A percentile compares a stretch with the other conserved stretches of the same genome.
These are phyloP conservation scores for Drosophila willistoni DNA, from an alignment of 1,140 invertebrate genomes.

Conservation along the genomic window DNA sequence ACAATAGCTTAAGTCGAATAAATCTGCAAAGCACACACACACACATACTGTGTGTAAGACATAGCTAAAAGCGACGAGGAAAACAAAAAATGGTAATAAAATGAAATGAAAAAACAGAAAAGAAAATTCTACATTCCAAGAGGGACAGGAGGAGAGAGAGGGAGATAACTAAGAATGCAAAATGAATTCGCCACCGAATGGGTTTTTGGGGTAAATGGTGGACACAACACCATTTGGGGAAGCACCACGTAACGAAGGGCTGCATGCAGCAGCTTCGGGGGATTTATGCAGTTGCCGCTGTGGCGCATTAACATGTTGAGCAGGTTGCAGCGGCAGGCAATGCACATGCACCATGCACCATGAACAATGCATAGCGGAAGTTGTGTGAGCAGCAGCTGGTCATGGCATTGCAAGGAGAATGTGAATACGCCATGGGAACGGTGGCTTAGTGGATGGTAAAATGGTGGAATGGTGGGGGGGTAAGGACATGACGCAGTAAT, in stretches of 20 bases:
- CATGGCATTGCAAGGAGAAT: background rate
- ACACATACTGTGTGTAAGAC: too few species aligned
- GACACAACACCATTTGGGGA: slow-evolving; percentile 21
- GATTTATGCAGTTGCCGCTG: slow-evolving; percentile 54
- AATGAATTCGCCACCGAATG: slow-evolving; percentile 47
- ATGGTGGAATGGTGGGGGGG: too few species aligned
- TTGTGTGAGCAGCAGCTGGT: slow-evolving; percentile 11
- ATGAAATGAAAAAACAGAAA: slow-evolving; percentile 62
- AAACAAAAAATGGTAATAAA: slow-evolving; percentile 55
- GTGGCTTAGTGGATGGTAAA: background rate
- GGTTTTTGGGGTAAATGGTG: background rate
- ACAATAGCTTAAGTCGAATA: slow-evolving; percentile 51
- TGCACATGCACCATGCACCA: slow-evolving; percentile 29
- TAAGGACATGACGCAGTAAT: slow-evolving; percentile 47
- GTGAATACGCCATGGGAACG: slow-evolving; percentile 24
- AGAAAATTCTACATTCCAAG: background rate
- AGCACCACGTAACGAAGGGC: slow-evolving; percentile 1
- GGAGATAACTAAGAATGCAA: slow-evolving; percentile 57
- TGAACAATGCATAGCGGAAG: slow-evolving; percentile 36
- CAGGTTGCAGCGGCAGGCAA: slow-evolving; percentile 48
- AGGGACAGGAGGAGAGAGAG: slow-evolving; percentile 5
- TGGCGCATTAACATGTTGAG: slow-evolving; percentile 75
- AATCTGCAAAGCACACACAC: slow-evolving; percentile 42
- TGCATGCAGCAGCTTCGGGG: slow-evolving; percentile 35
- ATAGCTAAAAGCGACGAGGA: slow-evolving; percentile 15